Conservation (phyloP, 1,140 invertebrate species). For the Portunus trituberculatus region DNA sequence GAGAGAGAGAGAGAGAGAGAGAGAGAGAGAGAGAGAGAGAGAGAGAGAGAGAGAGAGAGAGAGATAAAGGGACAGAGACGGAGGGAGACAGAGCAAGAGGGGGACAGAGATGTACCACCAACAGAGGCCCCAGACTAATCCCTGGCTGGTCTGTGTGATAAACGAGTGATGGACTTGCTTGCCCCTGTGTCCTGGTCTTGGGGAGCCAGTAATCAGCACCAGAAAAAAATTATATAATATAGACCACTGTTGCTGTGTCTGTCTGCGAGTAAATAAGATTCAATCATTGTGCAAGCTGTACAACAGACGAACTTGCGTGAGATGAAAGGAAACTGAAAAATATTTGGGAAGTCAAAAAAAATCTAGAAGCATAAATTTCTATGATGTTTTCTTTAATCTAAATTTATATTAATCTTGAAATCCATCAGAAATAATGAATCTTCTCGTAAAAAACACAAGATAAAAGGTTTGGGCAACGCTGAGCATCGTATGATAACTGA, state of each 20-base stretch:
- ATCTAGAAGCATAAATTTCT: too few relatives aligned
- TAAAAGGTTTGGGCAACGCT: not conserved
- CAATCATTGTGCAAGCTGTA: not conserved
- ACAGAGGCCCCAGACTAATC: slow-evolving; percentile 26
- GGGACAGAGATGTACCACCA: not conserved
- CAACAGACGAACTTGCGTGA: too few relatives aligned
- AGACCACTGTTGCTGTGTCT: not conserved
- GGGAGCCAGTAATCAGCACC: not conserved
- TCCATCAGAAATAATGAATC: too few relatives aligned
- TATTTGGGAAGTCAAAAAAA: too few relatives aligned
- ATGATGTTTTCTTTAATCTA: too few relatives aligned
- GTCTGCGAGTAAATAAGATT: not conserved
- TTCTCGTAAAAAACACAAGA: too few relatives aligned
- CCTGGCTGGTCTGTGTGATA: slow-evolving; percentile 30
- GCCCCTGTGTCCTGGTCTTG: slow-evolving; percentile 7
- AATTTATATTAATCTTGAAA: too few relatives aligned
- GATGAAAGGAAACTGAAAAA: too few relatives aligned
- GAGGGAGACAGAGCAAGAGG: not conserved
- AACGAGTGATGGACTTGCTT: slow-evolving; percentile 34
- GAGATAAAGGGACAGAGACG: slow-evolving; percentile 34
- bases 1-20: slow-evolving; percentile 51
- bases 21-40: slow-evolving; percentile 43
- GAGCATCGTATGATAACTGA: not conserved
- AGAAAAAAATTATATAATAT: not conserved
- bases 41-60: slow-evolving; percentile 39